Conservation (phyloP, 2,888 invertebrate species). For the Matsumyia berberina region DNA sequence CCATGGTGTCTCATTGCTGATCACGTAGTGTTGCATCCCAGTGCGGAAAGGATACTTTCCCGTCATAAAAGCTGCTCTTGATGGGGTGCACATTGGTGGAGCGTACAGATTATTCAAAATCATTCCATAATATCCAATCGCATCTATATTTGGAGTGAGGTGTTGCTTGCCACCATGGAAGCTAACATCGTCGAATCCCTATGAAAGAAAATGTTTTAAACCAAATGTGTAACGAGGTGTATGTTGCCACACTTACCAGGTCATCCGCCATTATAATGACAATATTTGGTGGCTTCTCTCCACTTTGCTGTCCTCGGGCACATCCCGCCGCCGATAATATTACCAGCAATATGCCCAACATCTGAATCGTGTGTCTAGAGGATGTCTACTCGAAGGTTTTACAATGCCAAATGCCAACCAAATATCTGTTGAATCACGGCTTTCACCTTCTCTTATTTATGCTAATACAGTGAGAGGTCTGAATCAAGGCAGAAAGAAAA, state of each 20-base stretch:
- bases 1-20: slow-evolving; percentile 88
- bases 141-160: slow-evolving; percentile 95
- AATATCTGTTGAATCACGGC: not conserved
- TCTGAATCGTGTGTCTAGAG: not conserved
- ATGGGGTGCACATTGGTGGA: slow-evolving; percentile 93
- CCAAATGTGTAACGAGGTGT: not conserved
- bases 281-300: slow-evolving; percentile 86
- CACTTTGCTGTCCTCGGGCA: not conserved
- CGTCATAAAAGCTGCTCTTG: slow-evolving; percentile 91
- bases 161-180: slow-evolving; percentile 95
- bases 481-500: not conserved
- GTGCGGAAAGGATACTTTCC: slow-evolving; percentile 94
- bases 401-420: not conserved
- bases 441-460: not conserved
- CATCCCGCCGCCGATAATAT: not conserved
- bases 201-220: not conserved
- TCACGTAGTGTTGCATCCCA: slow-evolving; percentile 90
- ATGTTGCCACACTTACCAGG: slow-evolving; percentile 86
- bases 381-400: not conserved
- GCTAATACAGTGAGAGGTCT: not conserved
- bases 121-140: slow-evolving; percentile 92
- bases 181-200: slow-evolving; percentile 97
- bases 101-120: slow-evolving; percentile 92
- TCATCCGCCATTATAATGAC: slow-evolving; percentile 93
- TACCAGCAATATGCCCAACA: slow-evolving; percentile 2